Evolutionary conservation across 64 coral and sea anemone species (phyloP).

Genomic region (Stichodactyla mertensii): DNA sequence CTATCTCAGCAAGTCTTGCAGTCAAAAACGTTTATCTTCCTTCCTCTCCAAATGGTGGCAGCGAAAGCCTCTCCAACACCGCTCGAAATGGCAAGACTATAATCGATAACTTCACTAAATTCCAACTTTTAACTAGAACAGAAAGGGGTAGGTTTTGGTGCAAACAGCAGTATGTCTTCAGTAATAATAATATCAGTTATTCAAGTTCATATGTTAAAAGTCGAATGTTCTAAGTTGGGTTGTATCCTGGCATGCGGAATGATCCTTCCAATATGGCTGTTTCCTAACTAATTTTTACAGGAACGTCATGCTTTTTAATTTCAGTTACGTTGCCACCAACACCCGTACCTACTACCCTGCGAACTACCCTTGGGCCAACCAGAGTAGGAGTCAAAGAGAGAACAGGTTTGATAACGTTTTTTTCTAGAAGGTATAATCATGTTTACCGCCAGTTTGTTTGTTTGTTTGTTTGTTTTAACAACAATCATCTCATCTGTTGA

Average conservation of each 20-base stretch:
- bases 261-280: neutral
- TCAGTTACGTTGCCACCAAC: constrained; percentile 14
- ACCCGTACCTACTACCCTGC: neutral
- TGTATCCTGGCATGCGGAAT: too few relatives aligned
- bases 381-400: neutral
- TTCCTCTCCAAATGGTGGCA: constrained; percentile 4
- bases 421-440: neutral
- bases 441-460: neutral
- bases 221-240: too few relatives aligned
- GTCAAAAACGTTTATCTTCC: constrained; percentile 53
- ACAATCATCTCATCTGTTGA: too few relatives aligned
- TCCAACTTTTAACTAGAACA: neutral
- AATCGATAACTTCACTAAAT: constrained; percentile 15
- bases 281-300: neutral
- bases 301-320: neutral
- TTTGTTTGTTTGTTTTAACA: too few relatives aligned
- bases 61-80: neutral
- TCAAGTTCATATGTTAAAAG: too few relatives aligned
- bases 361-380: neutral
- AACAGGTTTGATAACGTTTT: neutral
- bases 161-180: neutral
- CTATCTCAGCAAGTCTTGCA: constrained; percentile 44
- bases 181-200: too few relatives aligned
- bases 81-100: neutral
- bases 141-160: neutral